Evolutionary conservation across 2,797 vertebrate species (phyloP).

Genomic region (Danio albolineatus): DNA sequence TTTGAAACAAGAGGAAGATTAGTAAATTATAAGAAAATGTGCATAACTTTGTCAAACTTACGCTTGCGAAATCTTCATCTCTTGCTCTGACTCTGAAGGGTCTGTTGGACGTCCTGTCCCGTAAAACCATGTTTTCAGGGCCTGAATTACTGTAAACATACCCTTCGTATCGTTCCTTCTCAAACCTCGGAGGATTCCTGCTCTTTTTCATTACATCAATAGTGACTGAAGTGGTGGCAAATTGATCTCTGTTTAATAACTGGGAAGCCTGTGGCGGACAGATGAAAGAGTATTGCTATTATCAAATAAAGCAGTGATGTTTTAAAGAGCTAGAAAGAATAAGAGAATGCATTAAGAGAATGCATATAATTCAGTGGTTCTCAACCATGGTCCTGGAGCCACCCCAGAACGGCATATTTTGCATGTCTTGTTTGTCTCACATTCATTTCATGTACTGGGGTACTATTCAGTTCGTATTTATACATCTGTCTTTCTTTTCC

Average conservation of each 20-base stretch:
- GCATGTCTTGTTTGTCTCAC: too few relatives aligned
- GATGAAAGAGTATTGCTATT: background rate
- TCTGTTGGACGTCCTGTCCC: slow-evolving; percentile 74
- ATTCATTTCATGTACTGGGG: too few relatives aligned
- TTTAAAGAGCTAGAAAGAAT: background rate
- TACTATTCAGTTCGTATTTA: too few relatives aligned
- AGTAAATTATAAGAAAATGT: too few relatives aligned
- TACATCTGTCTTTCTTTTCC: too few relatives aligned
- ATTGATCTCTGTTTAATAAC: slow-evolving; percentile 83
- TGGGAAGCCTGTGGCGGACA: slow-evolving; percentile 78
- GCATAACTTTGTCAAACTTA: slow-evolving; percentile 75
- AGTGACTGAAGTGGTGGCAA: slow-evolving; percentile 78
- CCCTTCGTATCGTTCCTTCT: slow-evolving; percentile 78
- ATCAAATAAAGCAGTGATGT: slow-evolving; percentile 13
- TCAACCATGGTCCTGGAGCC: too few relatives aligned
- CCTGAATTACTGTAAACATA: slow-evolving; percentile 73
- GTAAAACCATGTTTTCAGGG: slow-evolving; percentile 78
- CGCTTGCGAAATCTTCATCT: slow-evolving; percentile 83
- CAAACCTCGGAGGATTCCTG: slow-evolving; percentile 78
- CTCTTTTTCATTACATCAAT: slow-evolving; percentile 82
- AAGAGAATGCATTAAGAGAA: too few relatives aligned
- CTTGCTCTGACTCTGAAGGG: slow-evolving; percentile 83
- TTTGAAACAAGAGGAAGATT: too few relatives aligned
- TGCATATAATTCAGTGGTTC: too few relatives aligned
- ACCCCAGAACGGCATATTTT: too few relatives aligned